Conservation (phyloP, 2,113 vertebrate species). For the Corydoras maculifer region DNA sequence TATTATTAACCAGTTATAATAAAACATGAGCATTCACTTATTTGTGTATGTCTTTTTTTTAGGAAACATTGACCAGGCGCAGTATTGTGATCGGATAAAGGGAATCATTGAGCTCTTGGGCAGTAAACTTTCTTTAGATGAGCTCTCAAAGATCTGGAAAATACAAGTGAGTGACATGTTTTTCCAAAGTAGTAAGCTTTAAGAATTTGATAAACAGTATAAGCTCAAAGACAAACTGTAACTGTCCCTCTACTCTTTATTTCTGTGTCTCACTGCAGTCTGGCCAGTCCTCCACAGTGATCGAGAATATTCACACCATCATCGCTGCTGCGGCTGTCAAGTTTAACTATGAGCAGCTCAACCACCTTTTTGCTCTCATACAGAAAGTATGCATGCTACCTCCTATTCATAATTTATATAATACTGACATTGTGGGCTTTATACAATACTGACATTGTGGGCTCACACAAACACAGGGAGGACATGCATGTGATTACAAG, state of each 20-base stretch:
- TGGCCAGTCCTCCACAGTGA: constrained; percentile 95
- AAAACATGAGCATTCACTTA: too few species aligned
- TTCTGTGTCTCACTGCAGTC: constrained; percentile 65
- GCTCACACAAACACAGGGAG: too few species aligned
- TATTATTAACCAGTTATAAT: too few species aligned
- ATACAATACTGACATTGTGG: too few species aligned
- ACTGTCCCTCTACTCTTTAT: background rate
- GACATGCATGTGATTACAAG: too few species aligned
- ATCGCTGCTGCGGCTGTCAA: constrained; percentile 96
- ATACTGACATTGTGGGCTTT: too few species aligned
- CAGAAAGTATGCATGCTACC: constrained; percentile 75
- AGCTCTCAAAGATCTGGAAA: constrained; percentile 96
- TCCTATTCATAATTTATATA: too few species aligned
- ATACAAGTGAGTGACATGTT: constrained; percentile 82
- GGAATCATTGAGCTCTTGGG: constrained; percentile 98
- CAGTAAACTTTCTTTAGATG: constrained; percentile 94
- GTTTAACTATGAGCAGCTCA: constrained; percentile 93
- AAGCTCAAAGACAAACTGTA: too few species aligned
- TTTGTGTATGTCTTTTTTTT: constrained; percentile 20
- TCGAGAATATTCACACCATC: constrained; percentile 97
- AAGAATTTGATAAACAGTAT: too few species aligned
- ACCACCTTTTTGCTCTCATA: constrained; percentile 93
- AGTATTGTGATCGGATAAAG: constrained; percentile 98
- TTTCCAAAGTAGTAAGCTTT: too few species aligned
- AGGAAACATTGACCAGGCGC: constrained; percentile 98